Percentiles rank a stretch among this genome's conserved stretches.
These are phyloP conservation scores for Carposina sasakii DNA, from an alignment of 1,140 invertebrate species.

Conservation along the genomic window DNA sequence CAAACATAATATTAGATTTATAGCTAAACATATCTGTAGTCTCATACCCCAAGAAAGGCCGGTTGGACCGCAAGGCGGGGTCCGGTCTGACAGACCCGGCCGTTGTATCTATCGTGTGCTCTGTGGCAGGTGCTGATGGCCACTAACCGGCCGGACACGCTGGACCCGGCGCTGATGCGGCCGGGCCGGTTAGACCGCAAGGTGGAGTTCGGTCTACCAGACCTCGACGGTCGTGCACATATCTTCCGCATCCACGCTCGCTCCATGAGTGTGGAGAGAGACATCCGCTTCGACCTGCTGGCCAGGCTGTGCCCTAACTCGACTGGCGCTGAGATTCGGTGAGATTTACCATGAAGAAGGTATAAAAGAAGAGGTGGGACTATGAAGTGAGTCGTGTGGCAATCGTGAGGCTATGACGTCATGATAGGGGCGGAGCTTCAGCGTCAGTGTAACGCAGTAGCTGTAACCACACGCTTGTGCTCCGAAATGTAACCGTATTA, in stretches of 20 bases:
- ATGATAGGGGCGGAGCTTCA: too few species aligned
- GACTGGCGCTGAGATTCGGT: slow-evolving; percentile 97
- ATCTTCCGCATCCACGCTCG: slow-evolving; percentile 99
- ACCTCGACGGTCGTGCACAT: slow-evolving; percentile 95
- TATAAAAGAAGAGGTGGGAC: too few species aligned
- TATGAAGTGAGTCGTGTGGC: too few species aligned
- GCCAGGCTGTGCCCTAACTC: slow-evolving; percentile 98
- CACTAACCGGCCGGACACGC: slow-evolving; percentile 98
- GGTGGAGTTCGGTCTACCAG: slow-evolving; percentile 98
- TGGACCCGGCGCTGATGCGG: slow-evolving; percentile 98
- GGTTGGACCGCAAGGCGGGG: slow-evolving; percentile 98
- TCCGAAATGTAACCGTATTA: too few species aligned
- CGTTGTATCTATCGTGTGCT: too few species aligned
- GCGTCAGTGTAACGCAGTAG: too few species aligned
- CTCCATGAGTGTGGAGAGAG: slow-evolving; percentile 98
- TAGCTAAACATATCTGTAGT: too few species aligned
- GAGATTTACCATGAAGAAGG: too few species aligned
- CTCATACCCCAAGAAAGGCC: too few species aligned
- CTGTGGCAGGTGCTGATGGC: slow-evolving; percentile 92
- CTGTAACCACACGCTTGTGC: too few species aligned
- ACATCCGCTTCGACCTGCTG: slow-evolving; percentile 97
- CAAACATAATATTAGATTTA: too few species aligned
- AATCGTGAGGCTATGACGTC: too few species aligned
- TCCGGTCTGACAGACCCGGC: slow-evolving; percentile 97
- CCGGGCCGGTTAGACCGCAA: slow-evolving; percentile 98